Evolutionary conservation across 2,113 vertebrate species (phyloP), one percentile per base, ranked within the genome.

Genomic region (Actenoides hombroni): DNA sequence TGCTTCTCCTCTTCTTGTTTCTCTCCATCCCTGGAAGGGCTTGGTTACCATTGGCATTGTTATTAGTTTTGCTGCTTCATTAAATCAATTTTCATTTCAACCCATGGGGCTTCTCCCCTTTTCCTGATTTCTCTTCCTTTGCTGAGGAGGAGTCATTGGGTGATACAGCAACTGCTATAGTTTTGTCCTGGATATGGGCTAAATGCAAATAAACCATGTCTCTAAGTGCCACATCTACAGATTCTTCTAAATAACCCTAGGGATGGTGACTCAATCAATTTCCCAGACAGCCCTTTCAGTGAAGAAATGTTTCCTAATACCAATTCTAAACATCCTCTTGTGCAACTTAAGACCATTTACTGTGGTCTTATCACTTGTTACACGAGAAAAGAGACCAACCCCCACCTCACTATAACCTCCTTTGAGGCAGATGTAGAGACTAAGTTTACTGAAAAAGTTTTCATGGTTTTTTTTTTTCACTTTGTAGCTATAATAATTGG

Each of bases 401-500:
- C 6, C 9, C 19, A 39, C 16, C 1, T 49, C 2, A 0, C 14
- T 63, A 21, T 18, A 59, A 10, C 10, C 21, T 59, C 10, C 21
- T 59, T 80, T 54, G 16, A 26, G 11, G 39, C 6, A 53, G 5
- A 13, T 74, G 10, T 28, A 40, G 21, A 59, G 25, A 70, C 3
- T 8, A 37, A 64, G 9, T 48, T 57, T 65, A 31, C 17, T 67
- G 37, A n/a, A 69, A 79, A 59, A 33, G 0, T 10, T 42, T 63
- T 63, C 21, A 42, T 33, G 10, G 10, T 16, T 42, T 79, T 40
- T 40, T 40, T 37, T 46, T n/a, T 39, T 15, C 3, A 54, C 18
- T 82, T 78, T 16, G 9, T 46, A 69, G 65, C 24, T 53, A 5
- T 54, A 63, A 64, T 42, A 6, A 31, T 18, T 65, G 21, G 11